These are phyloP conservation scores for Bolborhynchus lineola DNA, from an alignment of 2,113 vertebrate species.

Conservation along the genomic window DNA sequence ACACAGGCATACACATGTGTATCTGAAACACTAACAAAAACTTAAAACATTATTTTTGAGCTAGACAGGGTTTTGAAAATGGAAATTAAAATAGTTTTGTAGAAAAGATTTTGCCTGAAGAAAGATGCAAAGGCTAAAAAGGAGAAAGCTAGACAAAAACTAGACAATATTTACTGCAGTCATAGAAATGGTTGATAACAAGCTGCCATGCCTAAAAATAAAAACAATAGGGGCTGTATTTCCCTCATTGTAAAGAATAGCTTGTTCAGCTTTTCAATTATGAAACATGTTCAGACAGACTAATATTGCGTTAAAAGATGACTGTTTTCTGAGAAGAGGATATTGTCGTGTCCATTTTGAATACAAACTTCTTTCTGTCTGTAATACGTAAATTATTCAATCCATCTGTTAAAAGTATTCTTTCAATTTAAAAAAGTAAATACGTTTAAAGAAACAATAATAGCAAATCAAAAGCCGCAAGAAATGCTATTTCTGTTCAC, in stretches of 20 bases:
- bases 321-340: neutral
- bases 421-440: neutral
- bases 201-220: neutral
- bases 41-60: neutral
- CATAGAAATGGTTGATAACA: neutral
- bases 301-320: neutral
- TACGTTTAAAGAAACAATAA: neutral
- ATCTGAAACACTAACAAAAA: neutral
- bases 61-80: neutral
- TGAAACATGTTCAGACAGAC: neutral
- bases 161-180: neutral
- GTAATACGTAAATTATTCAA: neutral
- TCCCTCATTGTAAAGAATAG: neutral
- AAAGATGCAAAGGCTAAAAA: neutral
- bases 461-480: neutral
- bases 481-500: neutral
- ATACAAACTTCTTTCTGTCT: neutral
- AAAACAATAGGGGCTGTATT: neutral
- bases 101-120: neutral
- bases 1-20: accelerated
- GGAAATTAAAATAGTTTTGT: neutral
- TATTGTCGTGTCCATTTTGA: neutral
- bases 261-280: neutral
- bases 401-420: neutral
- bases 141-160: neutral